These are phyloP conservation scores for Morone chrysops DNA, from an alignment of 2,113 vertebrate genomes.

Conservation along the genomic window DNA sequence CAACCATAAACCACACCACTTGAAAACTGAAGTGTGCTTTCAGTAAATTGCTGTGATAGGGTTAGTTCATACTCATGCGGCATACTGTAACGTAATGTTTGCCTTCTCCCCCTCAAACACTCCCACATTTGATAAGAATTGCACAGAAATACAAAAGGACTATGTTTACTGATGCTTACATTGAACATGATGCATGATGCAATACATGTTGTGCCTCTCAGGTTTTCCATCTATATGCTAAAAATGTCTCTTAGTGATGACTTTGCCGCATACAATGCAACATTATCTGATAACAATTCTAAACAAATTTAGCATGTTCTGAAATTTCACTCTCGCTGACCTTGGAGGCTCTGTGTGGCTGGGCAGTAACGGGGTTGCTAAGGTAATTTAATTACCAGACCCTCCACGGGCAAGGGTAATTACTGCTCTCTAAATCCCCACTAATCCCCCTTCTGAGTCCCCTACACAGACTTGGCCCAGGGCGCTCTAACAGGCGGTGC, in stretches of 20 bases:
- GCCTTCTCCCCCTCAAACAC: background rate
- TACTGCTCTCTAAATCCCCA: constrained; percentile 81
- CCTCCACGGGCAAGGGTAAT: constrained; percentile 76
- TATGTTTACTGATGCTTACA: background rate
- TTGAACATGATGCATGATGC: background rate
- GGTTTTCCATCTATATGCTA: constrained; percentile 6
- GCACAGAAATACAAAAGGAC: background rate
- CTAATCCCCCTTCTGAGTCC: constrained; percentile 79
- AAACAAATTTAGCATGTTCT: constrained; percentile 23
- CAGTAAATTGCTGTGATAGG: background rate
- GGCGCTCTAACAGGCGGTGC: constrained; percentile 46
- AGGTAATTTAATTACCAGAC: constrained; percentile 84
- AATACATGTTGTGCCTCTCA: background rate
- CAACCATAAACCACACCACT: background rate
- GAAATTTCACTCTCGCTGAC: constrained; percentile 47
- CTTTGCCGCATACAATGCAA: background rate
- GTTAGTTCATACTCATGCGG: background rate
- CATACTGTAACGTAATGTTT: background rate
- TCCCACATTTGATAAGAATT: background rate
- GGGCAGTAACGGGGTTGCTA: constrained; percentile 65
- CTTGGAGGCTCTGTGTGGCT: constrained; percentile 55
- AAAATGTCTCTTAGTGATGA: background rate
- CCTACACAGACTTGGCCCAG: constrained; percentile 44
- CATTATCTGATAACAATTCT: background rate
- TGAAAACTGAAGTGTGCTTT: background rate